These are phyloP conservation scores for Latrodectus geometricus DNA, from an alignment of 1,140 invertebrate genomes.

Conservation along the genomic window DNA sequence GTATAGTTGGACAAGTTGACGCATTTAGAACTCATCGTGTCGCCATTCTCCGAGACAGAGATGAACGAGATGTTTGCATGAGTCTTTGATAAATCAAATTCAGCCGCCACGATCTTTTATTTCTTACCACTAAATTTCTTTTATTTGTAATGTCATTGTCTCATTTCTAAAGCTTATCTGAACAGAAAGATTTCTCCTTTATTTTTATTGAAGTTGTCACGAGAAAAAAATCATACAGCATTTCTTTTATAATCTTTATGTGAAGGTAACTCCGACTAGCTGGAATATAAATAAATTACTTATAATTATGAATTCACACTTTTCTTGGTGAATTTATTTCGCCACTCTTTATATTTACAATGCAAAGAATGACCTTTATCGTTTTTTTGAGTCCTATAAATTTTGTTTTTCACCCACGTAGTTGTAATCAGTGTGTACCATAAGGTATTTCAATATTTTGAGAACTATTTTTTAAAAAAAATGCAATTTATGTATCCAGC, in stretches of 20 bases:
- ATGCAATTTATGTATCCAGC: too few species aligned
- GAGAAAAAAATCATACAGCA: neutral
- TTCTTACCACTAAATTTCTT: conserved; percentile 3
- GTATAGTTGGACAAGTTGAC: conserved; percentile 29
- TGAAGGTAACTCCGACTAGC: too few species aligned
- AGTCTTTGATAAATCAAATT: conserved; percentile 29
- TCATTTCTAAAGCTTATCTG: neutral
- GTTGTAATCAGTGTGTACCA: too few species aligned
- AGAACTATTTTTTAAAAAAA: too few species aligned
- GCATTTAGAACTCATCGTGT: conserved; percentile 7
- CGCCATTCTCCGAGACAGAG: conserved; percentile 33
- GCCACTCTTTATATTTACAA: too few species aligned
- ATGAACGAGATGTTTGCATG: conserved; percentile 50
- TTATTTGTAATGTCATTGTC: neutral
- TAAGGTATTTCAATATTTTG: too few species aligned
- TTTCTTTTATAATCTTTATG: neutral
- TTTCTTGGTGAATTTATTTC: too few species aligned
- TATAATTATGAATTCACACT: too few species aligned
- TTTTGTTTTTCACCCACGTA: too few species aligned
- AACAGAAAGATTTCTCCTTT: neutral
- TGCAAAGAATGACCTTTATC: too few species aligned
- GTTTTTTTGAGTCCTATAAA: too few species aligned
- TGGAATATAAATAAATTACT: too few species aligned
- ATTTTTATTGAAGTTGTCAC: conserved; percentile 2
- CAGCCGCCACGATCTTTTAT: conserved; percentile 13